phyloP scores from a whole-genome alignment of 2,888 invertebrate species.

The Cerceris rybyensis region DNA sequence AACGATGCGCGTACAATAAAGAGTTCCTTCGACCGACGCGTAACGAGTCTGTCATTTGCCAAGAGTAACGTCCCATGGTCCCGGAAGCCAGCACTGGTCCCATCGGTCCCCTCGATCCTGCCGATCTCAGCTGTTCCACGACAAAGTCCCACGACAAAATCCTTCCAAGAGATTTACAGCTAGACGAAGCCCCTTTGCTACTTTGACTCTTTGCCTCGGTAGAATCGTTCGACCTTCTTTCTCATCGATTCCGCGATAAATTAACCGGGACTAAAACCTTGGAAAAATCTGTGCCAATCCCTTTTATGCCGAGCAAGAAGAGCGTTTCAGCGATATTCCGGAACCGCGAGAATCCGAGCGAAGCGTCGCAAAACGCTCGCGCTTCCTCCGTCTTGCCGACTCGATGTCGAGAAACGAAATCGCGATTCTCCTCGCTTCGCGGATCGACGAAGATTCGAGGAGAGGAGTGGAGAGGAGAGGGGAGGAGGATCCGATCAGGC shows the following conservation, averaged over 20 bases:
- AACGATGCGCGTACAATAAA: conserved; percentile 76
- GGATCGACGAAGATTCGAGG: no score
- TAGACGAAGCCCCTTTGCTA: conserved; percentile 50
- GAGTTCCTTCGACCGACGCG: conserved; percentile 77
- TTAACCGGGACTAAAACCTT: conserved; percentile 50
- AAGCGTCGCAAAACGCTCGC: background rate
- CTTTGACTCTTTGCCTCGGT: conserved; percentile 32
- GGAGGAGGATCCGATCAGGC: no score
- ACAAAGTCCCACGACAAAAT: background rate
- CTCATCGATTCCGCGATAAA: conserved; percentile 48
- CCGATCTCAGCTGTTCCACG: background rate
- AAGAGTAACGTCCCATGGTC: background rate
- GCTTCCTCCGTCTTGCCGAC: background rate
- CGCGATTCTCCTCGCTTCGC: no score
- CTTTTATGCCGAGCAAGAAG: conserved; percentile 36
- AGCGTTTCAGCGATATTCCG: conserved; percentile 21
- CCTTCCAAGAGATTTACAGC: conserved; percentile 34
- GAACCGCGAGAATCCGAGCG: background rate
- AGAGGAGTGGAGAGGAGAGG: no score
- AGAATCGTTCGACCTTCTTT: conserved; percentile 46
- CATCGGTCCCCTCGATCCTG: no score
- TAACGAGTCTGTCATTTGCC: background rate
- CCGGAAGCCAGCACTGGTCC: background rate
- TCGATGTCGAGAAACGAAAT: no score
- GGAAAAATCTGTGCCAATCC: conserved; percentile 60